Evolutionary conservation across 2,113 vertebrate species (phyloP), one percentile per base, ranked within the genome.

Genomic region (Saimiri boliviensis): DNA sequence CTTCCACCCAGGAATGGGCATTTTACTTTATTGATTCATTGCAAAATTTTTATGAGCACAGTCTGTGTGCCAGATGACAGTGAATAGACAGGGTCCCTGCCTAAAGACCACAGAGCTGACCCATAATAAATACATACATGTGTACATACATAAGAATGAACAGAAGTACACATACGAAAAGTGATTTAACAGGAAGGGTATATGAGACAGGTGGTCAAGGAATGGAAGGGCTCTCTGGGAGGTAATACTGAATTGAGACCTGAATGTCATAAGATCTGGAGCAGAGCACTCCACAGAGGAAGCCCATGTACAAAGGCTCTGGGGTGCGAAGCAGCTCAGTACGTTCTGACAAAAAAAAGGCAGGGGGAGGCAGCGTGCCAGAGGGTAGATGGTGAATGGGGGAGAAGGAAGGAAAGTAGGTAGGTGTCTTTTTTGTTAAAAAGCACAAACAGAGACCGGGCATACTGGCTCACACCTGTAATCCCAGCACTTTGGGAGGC

Each of bases 301-400:
- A 5, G 10, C 27, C 8, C 76, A 40, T 16, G 32, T 0, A 6
- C 30, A 12, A 27, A n/a, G 37, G 30, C 30, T 70, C 73, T 35
- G 27, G 83, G 21, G 8, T 74, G n/a, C 23, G n/a, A 70, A n/a
- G 6, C 9, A n/a, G 30, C 27, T 54, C 23, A 2, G n/a, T 21
- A 1, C 4, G 7, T 35, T 60, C 60, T 70, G 45, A 32, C 25
- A 32, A 40, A 88, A 37, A 45, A 19, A 49, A 27, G 37, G 16
- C 3, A 19, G 52, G 16, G 16, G 16, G 16, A 16, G n/a, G 3
- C 20, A 16, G 7, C 17, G 6, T 16, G 19, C 19, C 20, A 23
- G 12, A 35, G 14, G 25, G 10, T 3, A 6, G 3, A 0, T 4
- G 19, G 60, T 1, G 1, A 4, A 37, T 9, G 16, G 16, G 14